Evolutionary conservation across 2,888 invertebrate species (phyloP).

Genomic region (Notodonta ziczac): DNA sequence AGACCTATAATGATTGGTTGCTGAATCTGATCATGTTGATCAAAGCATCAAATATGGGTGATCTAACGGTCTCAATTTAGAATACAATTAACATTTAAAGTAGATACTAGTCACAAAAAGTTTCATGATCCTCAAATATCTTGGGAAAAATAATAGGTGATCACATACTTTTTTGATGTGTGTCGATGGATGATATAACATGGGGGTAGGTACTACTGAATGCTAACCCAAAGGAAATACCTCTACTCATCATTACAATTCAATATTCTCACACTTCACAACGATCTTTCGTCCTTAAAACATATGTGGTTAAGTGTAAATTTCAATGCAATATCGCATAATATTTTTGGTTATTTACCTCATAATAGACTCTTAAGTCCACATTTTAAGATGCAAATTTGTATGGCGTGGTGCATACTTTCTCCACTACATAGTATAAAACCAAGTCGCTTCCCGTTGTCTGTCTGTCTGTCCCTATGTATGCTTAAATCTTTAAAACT

Average conservation of each 20-base stretch:
- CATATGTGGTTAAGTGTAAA: slow-evolving; percentile 12
- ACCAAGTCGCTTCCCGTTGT: too few relatives aligned
- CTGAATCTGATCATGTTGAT: too few relatives aligned
- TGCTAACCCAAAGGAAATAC: not conserved
- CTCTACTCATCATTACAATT: not conserved
- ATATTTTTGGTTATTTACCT: not conserved
- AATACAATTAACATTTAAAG: too few relatives aligned
- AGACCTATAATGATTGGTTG: too few relatives aligned
- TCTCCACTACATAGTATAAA: too few relatives aligned
- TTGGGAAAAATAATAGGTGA: not conserved
- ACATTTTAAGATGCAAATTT: not conserved
- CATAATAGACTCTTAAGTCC: not conserved
- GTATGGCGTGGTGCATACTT: not conserved
- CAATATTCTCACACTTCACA: not conserved
- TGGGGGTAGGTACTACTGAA: not conserved
- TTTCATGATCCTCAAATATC: too few relatives aligned
- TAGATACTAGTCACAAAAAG: too few relatives aligned
- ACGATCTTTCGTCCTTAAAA: slow-evolving; percentile 10
- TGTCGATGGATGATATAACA: not conserved
- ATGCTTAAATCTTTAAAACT: too few relatives aligned
- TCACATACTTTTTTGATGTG: not conserved
- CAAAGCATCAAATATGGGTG: too few relatives aligned
- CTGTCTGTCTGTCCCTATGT: too few relatives aligned
- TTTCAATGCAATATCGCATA: not conserved
- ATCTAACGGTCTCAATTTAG: too few relatives aligned